These are phyloP conservation scores for Ruditapes philippinarum DNA, from an alignment of 1,140 invertebrate species.

Conservation along the genomic window DNA sequence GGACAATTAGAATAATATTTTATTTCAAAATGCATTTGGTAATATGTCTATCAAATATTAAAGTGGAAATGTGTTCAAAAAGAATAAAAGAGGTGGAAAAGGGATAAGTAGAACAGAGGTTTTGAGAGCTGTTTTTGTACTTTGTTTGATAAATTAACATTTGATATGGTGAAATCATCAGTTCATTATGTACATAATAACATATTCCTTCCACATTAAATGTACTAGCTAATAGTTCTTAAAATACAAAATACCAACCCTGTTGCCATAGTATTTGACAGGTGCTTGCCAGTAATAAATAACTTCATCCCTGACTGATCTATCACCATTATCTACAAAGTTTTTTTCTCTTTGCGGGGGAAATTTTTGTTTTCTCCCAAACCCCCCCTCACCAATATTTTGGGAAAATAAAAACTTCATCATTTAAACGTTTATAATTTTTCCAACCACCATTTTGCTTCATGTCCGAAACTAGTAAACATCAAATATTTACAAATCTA, in stretches of 20 bases:
- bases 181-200: no score
- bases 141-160: no score
- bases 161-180: no score
- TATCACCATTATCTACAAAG: constrained; percentile 43
- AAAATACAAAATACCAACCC: constrained; percentile 79
- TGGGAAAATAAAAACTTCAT: constrained; percentile 79
- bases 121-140: no score
- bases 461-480: constrained; percentile 86
- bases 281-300: constrained; percentile 97
- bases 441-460: constrained; percentile 77
- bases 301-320: constrained; percentile 87
- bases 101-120: no score
- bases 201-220: no score
- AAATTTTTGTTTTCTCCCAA: constrained; percentile 79
- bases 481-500: no score
- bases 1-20: no score
- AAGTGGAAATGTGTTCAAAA: no score
- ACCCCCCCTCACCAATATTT: constrained; percentile 73
- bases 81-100: no score
- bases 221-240: not conserved
- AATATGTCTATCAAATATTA: no score
- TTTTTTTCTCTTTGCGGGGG: constrained; percentile 66
- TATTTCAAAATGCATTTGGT: no score
- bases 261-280: constrained; percentile 88
- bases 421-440: constrained; percentile 78